Percentiles rank a stretch among this genome's conserved stretches.
Evolutionary conservation across 2,113 vertebrate species (phyloP).

Genomic region (Salvelinus fontinalis): DNA sequence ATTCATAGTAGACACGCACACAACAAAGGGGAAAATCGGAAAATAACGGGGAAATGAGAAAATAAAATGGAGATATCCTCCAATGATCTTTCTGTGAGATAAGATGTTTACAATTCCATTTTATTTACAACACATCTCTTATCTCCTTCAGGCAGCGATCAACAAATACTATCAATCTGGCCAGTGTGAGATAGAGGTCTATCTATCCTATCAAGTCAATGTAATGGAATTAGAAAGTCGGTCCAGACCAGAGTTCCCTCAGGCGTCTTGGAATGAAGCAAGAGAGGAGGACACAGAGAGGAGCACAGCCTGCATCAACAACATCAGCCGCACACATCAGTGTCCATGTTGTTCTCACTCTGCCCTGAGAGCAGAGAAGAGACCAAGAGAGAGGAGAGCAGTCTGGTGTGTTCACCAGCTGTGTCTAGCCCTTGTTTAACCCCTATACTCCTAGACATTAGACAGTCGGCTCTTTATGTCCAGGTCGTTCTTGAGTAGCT

Average conservation of each 20-base stretch:
- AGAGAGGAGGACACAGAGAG: not conserved
- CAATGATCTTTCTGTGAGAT: not conserved
- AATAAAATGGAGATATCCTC: too few relatives aligned
- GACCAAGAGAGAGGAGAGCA: too few relatives aligned
- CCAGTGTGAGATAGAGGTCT: conserved; percentile 36
- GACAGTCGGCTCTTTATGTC: conserved; percentile 20
- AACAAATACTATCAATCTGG: conserved; percentile 16
- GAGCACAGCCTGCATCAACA: conserved; percentile 1
- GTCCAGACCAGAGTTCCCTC: conserved; percentile 47
- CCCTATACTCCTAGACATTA: conserved; percentile 28
- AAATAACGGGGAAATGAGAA: conserved; percentile 1
- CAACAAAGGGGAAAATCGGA: conserved; percentile 9
- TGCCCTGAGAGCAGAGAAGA: too few relatives aligned
- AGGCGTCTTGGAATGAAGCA: conserved; percentile 8
- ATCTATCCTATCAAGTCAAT: conserved; percentile 22
- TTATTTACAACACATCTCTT: conserved; percentile 45
- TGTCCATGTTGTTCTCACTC: too few relatives aligned
- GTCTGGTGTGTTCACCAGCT: conserved; percentile 29
- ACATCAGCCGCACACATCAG: not conserved
- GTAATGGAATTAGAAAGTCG: conserved; percentile 44
- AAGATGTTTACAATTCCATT: conserved; percentile 28
- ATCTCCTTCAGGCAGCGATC: conserved; percentile 54
- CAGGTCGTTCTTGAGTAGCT: conserved; percentile 35
- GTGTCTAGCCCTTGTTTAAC: conserved; percentile 44
- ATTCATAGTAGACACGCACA: not conserved